phyloP scores from a whole-genome alignment of 30 jellyfish, hydroid and myxozoan species.

The Aurelia sp. region DNA sequence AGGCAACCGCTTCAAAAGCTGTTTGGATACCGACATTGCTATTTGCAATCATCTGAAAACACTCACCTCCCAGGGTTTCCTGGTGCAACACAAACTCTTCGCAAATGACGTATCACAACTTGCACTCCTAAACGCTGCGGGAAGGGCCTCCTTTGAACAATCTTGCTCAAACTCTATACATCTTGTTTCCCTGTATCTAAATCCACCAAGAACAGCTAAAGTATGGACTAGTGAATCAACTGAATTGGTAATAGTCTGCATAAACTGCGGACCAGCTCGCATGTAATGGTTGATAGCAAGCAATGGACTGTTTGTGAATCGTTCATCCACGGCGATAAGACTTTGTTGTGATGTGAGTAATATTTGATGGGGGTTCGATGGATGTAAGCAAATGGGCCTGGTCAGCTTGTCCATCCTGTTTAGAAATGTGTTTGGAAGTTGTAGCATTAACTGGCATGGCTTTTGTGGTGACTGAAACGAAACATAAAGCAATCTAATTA shows the following conservation, averaged over 20 bases:
- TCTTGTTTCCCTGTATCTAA: slow-evolving; percentile 63
- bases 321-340: slow-evolving; percentile 56
- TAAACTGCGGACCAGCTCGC: slow-evolving; percentile 69
- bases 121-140: neutral
- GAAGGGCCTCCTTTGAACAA: slow-evolving; percentile 17
- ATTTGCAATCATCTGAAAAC: too few relatives aligned
- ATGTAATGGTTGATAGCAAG: slow-evolving; percentile 56
- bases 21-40: too few relatives aligned
- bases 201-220: slow-evolving; percentile 61
- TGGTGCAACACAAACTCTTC: neutral
- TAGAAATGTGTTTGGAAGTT: slow-evolving; percentile 41
- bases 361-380: slow-evolving; percentile 47
- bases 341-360: slow-evolving; percentile 67
- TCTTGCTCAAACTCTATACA: slow-evolving; percentile 40
- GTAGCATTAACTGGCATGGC: slow-evolving; percentile 25
- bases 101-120: neutral
- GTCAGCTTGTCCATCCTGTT: slow-evolving; percentile 65
- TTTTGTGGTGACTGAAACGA: slow-evolving; percentile 10
- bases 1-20: too few relatives aligned
- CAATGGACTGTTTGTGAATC: slow-evolving; percentile 47
- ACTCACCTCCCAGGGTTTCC: neutral
- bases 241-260: slow-evolving; percentile 22
- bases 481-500: neutral
- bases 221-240: slow-evolving; percentile 40
- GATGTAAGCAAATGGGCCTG: slow-evolving; percentile 53